phyloP scores from a whole-genome alignment of 2,888 invertebrate species.

The Drosophila basisetae region DNA sequence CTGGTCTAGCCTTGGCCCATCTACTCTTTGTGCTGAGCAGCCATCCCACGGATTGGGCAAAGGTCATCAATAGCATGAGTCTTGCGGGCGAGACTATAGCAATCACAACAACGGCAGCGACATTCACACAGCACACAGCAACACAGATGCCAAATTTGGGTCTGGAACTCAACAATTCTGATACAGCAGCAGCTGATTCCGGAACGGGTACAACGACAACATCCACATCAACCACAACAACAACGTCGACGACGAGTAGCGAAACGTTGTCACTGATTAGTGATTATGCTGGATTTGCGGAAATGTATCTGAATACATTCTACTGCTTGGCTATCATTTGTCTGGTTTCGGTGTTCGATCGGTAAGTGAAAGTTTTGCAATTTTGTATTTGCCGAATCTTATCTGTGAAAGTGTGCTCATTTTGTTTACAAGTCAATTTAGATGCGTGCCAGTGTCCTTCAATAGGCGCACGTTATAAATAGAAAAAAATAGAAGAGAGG shows the following conservation, averaged over 20 bases:
- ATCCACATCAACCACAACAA: slow-evolving; percentile 14
- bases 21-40: slow-evolving; percentile 84
- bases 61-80: slow-evolving; percentile 78
- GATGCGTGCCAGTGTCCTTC: slow-evolving; percentile 37
- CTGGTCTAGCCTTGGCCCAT: slow-evolving; percentile 86
- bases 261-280: slow-evolving; percentile 69
- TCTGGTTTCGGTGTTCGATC: slow-evolving; percentile 87
- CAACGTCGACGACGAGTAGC: slow-evolving; percentile 32
- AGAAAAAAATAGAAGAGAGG: slow-evolving; percentile 61
- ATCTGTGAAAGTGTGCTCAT: slow-evolving; percentile 26
- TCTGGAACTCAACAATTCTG: slow-evolving; percentile 68
- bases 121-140: slow-evolving; percentile 27
- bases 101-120: slow-evolving; percentile 37
- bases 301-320: slow-evolving; percentile 85
- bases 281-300: slow-evolving; percentile 85
- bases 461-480: slow-evolving; percentile 49
- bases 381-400: slow-evolving; percentile 4
- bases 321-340: slow-evolving; percentile 87
- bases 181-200: slow-evolving; percentile 60
- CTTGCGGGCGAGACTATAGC: slow-evolving; percentile 80
- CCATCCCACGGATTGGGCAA: slow-evolving; percentile 85
- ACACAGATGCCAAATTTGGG: slow-evolving; percentile 46
- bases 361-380: slow-evolving; percentile 83
- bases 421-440: slow-evolving; percentile 50
- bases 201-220: slow-evolving; percentile 27